Base-by-base conservation (phyloP, 2,888 invertebrate species). In the Ommatoiulus sabulosus region DNA sequence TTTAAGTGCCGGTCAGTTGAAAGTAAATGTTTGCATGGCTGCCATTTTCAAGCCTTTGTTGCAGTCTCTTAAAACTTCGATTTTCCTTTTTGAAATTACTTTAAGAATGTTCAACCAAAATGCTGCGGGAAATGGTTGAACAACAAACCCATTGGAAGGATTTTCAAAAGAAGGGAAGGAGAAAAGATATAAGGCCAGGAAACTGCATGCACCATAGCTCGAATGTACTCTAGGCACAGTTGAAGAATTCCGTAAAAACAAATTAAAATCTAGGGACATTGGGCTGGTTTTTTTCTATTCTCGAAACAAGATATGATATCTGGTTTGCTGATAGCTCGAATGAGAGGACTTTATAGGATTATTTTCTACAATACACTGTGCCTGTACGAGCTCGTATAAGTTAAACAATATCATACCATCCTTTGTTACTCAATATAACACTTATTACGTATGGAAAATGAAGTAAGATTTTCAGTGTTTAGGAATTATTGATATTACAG, bases 31-130 rank as follows among this genome's bases (percentile, higher is more conserved):
- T 80, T 35, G 80, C 35, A 80, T 1, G 35, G 35, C 80, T 1
- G 24, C 24, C 20, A 72, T 72, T 80, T 80, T 80, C 80, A 24
- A 35, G 35, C 24, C 80, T 80, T 35, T 80, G 80, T 80, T 80
- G 80, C 35, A 35, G 80, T 35, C 24, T 80, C 80, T 24, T 6
- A 5, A 3, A 24, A 72, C 72, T 72, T 24, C 35, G 80, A 80
- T 35, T 80, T 80, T 80, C 4, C 35, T 80, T 80, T 80, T 7
- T 35, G 2, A 80, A 80, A 24, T 35, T 80, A 24, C 80, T 80
- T 80, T 35, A 80, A 80, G 8, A 12, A 35, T 8, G 80, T 80
- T 35, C 80, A 35, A 35, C 80, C 80, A 12, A 35, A 35, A 12
- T 3, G 12, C 35, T 8, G 35, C 12, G 2, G 24, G 12, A 80